These are phyloP conservation scores for Phrixothrix hirtus DNA, from an alignment of 2,888 invertebrate genomes.

Conservation along the genomic window DNA sequence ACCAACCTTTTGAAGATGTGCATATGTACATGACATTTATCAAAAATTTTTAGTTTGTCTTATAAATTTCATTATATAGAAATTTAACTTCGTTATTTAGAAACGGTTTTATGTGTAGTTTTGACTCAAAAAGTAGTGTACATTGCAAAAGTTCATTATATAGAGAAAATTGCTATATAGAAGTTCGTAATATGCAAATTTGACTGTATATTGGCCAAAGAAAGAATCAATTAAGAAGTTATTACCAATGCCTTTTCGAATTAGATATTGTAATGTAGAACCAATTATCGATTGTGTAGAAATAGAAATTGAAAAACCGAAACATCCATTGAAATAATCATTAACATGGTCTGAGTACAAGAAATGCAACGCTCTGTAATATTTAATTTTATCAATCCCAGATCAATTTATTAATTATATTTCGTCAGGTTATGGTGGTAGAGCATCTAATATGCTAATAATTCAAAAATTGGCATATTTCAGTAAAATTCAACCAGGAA, in stretches of 20 bases:
- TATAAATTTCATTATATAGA: no score
- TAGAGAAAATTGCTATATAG: no score
- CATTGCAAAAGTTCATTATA: no score
- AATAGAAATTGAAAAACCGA: conserved; percentile 10
- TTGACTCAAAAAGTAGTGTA: no score
- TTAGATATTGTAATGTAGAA: conserved; percentile 1
- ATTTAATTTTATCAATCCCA: conserved; percentile 38
- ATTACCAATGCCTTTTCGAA: conserved; percentile 7
- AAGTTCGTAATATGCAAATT: no score
- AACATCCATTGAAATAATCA: conserved; percentile 1
- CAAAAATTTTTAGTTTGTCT: no score
- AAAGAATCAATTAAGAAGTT: no score
- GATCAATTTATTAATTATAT: conserved; percentile 33
- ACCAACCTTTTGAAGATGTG: no score
- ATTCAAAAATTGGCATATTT: conserved; percentile 26
- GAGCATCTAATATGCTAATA: conserved; percentile 21
- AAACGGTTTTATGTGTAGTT: no score
- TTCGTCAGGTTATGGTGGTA: conserved; percentile 31
- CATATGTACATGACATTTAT: no score
- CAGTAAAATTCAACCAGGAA: conserved; percentile 8
- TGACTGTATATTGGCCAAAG: no score
- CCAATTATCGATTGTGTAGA: conserved; percentile 5
- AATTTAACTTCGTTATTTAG: no score
- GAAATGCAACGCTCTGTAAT: conserved; percentile 44
- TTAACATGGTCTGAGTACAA: conserved; percentile 44